Evolutionary conservation across 2,888 invertebrate genomes (phyloP).

Genomic region (Galerucella pusilla): DNA sequence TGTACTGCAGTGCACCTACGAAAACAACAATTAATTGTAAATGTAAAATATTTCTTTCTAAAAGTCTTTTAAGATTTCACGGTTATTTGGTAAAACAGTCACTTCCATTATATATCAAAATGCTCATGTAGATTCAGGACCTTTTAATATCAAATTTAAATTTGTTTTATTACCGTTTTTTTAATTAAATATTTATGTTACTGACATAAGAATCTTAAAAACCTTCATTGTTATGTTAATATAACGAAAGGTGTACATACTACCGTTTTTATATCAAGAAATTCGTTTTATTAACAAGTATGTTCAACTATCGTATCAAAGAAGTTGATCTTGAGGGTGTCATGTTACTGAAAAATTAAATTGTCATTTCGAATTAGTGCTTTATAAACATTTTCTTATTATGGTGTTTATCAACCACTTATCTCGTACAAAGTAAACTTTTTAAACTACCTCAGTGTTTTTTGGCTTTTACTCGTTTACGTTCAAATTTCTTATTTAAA

Average conservation of each 20-base stretch:
- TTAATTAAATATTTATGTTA: slow-evolving; percentile 19
- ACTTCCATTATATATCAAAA: background rate
- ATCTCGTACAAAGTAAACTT: too few species aligned
- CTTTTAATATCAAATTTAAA: slow-evolving; percentile 17
- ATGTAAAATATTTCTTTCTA: too few species aligned
- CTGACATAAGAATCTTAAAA: slow-evolving; percentile 11
- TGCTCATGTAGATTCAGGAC: background rate
- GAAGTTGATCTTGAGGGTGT: background rate
- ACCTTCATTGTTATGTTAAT: slow-evolving; percentile 6
- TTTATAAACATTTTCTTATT: background rate
- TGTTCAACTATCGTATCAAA: background rate
- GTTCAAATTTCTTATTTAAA: too few species aligned
- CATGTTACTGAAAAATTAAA: background rate
- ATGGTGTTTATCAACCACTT: too few species aligned
- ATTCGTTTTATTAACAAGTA: background rate
- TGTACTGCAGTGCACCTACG: too few species aligned
- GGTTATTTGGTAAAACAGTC: background rate
- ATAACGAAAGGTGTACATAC: background rate
- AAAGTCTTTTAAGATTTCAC: background rate
- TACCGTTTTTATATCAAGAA: background rate
- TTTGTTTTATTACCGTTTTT: slow-evolving; percentile 19
- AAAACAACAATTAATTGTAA: too few species aligned
- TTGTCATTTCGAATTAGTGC: background rate
- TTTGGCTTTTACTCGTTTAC: too few species aligned
- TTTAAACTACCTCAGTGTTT: too few species aligned